phyloP scores from a whole-genome alignment of 2,888 invertebrate genomes.

The Notodonta ziczac region DNA sequence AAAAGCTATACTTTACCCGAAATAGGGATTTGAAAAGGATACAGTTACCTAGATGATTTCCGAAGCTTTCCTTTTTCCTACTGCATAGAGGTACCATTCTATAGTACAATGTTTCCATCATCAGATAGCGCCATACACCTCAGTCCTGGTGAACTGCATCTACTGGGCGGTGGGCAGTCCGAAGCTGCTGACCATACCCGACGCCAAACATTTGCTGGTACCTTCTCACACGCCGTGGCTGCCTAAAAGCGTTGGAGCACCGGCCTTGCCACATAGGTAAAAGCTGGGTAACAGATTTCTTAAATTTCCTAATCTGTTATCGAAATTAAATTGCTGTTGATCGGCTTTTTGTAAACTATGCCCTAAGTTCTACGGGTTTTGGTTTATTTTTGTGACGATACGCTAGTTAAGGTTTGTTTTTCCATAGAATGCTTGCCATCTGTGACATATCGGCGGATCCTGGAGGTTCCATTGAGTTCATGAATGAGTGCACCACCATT shows the following conservation, averaged over 20 bases:
- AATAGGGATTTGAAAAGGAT: no score
- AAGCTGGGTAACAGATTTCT: background rate
- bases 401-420: slow-evolving; percentile 12
- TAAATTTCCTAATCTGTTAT: no score
- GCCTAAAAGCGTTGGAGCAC: slow-evolving; percentile 94
- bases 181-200: slow-evolving; percentile 97
- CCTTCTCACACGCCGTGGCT: slow-evolving; percentile 97
- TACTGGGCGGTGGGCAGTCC: slow-evolving; percentile 99
- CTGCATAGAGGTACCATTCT: no score
- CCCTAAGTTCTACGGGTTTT: no score
- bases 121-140: slow-evolving; percentile 98
- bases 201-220: slow-evolving; percentile 96
- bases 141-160: slow-evolving; percentile 98
- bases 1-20: no score
- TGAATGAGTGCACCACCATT: slow-evolving; percentile 99
- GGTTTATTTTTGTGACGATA: no score
- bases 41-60: no score
- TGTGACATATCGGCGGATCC: slow-evolving; percentile 99
- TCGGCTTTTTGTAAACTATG: no score
- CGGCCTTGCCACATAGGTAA: slow-evolving; percentile 91
- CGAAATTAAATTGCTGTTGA: no score
- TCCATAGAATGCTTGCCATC: slow-evolving; percentile 92
- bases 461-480: slow-evolving; percentile 99
- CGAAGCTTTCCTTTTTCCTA: no score
- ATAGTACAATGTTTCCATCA: slow-evolving; percentile 10